phyloP scores from a whole-genome alignment of 1,140 invertebrate genomes.

The Bombus pascuorum region DNA sequence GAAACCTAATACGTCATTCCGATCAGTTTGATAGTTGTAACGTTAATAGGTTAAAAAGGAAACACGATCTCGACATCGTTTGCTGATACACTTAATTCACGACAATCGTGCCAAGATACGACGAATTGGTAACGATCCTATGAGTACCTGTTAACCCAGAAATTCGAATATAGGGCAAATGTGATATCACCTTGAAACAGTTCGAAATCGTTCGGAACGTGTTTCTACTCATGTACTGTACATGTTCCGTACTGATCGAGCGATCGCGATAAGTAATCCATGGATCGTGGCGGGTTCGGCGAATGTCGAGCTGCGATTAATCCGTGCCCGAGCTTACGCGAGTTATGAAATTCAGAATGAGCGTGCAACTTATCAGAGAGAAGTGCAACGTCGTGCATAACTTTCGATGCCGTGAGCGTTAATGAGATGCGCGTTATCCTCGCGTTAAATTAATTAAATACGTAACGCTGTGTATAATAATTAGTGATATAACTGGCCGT shows the following conservation, averaged over 20 bases:
- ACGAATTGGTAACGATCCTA: background rate
- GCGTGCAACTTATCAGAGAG: background rate
- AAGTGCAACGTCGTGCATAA: conserved; percentile 3
- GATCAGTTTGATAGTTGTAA: too few relatives aligned
- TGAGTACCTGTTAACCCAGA: conserved; percentile 24
- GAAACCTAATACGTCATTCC: too few relatives aligned
- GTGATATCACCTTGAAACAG: too few relatives aligned
- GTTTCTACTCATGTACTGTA: too few relatives aligned
- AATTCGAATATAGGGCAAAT: background rate
- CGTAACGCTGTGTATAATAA: background rate
- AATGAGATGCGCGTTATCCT: background rate
- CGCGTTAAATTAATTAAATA: conserved; percentile 13
- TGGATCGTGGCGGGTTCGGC: background rate
- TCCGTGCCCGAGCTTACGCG: background rate
- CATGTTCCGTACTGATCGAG: background rate
- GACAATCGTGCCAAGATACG: background rate
- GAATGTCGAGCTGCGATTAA: background rate
- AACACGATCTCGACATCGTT: background rate
- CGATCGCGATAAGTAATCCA: background rate
- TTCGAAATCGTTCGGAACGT: background rate
- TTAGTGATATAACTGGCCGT: conserved; percentile 10
- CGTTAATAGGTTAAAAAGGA: background rate
- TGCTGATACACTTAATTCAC: background rate
- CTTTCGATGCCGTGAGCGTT: conserved; percentile 16
- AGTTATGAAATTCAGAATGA: conserved; percentile 31